Conservation (phyloP, 2,888 invertebrate genomes). For the Smittia aterrima region DNA sequence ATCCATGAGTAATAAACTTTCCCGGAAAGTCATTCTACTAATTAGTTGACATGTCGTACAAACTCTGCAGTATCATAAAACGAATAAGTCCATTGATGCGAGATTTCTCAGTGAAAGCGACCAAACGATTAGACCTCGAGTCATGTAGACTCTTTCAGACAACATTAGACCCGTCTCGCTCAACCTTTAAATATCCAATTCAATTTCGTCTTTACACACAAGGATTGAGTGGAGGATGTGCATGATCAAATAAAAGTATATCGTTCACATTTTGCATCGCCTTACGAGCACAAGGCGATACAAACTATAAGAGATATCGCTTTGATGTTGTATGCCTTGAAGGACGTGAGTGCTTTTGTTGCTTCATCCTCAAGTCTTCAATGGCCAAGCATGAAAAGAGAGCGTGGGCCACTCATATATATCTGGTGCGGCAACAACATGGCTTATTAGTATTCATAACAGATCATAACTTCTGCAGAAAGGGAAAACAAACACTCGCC, state of each 20-base stretch:
- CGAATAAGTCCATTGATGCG: background rate
- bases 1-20: background rate
- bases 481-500: background rate
- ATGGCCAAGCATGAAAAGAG: too few relatives aligned
- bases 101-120: background rate
- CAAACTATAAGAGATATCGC: too few relatives aligned
- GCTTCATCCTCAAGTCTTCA: too few relatives aligned
- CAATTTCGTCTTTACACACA: too few relatives aligned
- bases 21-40: background rate
- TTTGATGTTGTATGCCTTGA: too few relatives aligned
- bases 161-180: background rate
- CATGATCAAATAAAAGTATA: too few relatives aligned
- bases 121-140: background rate
- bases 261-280: too few relatives aligned
- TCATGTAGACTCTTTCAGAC: background rate
- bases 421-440: background rate
- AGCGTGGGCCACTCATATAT: too few relatives aligned
- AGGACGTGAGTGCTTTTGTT: background rate
- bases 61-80: background rate
- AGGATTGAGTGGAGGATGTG: too few relatives aligned
- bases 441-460: background rate
- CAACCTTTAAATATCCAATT: too few relatives aligned
- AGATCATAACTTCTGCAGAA: background rate
- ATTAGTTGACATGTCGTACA: background rate
- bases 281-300: too few relatives aligned